These are phyloP conservation scores for Lonchura striata DNA, from an alignment of 2,113 vertebrate species.

Conservation along the genomic window DNA sequence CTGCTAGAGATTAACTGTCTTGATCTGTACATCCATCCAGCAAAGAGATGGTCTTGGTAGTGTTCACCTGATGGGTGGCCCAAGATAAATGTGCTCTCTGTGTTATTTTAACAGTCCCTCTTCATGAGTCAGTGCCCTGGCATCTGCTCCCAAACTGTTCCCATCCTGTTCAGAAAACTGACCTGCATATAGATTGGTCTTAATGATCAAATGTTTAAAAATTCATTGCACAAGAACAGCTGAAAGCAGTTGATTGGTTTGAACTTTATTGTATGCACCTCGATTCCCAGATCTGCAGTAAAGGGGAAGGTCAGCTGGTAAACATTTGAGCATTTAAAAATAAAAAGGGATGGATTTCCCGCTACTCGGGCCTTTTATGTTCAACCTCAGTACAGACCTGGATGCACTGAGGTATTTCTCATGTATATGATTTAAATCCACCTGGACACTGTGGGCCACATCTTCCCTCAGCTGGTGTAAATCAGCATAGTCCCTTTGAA, in stretches of 20 bases:
- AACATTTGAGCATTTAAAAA: slow-evolving; percentile 81
- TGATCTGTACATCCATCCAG: slow-evolving; percentile 17
- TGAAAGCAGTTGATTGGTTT: slow-evolving; percentile 84
- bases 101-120: slow-evolving; percentile 67
- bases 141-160: slow-evolving; percentile 83
- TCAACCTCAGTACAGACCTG: slow-evolving; percentile 39
- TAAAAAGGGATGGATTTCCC: slow-evolving; percentile 71
- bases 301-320: slow-evolving; percentile 82
- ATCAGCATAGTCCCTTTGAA: slow-evolving; percentile 62
- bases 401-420: slow-evolving; percentile 59
- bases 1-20: slow-evolving; percentile 32
- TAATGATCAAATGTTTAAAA: slow-evolving; percentile 84
- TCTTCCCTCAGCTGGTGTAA: slow-evolving; percentile 66
- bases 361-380: slow-evolving; percentile 51
- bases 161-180: slow-evolving; percentile 79
- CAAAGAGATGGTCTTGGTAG: slow-evolving; percentile 16
- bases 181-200: slow-evolving; percentile 83
- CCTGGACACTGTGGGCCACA: slow-evolving; percentile 56
- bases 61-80: slow-evolving; percentile 64
- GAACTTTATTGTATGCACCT: slow-evolving; percentile 81
- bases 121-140: slow-evolving; percentile 72
- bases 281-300: slow-evolving; percentile 78
- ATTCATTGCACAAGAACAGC: slow-evolving; percentile 83
- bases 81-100: slow-evolving; percentile 64
- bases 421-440: slow-evolving; percentile 50